Evolutionary conservation across 2,888 invertebrate species (phyloP).

Genomic region (Catonia carolina): DNA sequence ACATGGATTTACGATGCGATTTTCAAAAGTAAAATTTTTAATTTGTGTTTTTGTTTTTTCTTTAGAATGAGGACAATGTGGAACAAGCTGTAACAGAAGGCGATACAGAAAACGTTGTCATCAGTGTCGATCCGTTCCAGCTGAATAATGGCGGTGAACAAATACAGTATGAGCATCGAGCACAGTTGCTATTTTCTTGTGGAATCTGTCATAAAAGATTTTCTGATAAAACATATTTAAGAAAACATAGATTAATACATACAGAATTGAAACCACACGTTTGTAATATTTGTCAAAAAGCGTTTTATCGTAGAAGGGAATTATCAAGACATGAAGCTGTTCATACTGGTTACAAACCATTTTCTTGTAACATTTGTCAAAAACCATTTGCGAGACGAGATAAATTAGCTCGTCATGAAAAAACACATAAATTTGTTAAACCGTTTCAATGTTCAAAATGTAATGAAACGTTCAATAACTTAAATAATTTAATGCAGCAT

Average conservation of each 20-base stretch:
- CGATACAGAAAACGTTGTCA: slow-evolving; percentile 4
- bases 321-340: not conserved
- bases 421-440: not conserved
- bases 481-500: not conserved
- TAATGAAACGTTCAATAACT: not conserved
- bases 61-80: not conserved
- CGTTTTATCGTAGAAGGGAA: not conserved
- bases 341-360: slow-evolving; percentile 5
- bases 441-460: not conserved
- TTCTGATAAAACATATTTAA: not conserved
- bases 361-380: not conserved
- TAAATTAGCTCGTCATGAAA: slow-evolving; percentile 2
- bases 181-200: not conserved
- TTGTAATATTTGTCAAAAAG: not conserved
- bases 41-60: not conserved
- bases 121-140: slow-evolving; percentile 2
- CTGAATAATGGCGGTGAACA: not conserved
- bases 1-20: too few relatives aligned
- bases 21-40: too few relatives aligned
- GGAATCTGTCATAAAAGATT: slow-evolving; percentile 8
- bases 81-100: not conserved
- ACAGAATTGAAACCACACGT: not conserved
- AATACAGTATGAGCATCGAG: not conserved
- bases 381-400: slow-evolving; percentile 2
- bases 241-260: slow-evolving; percentile 1